A percentile compares a stretch with the other conserved stretches of the same genome.
Evolutionary conservation across 2,797 vertebrate genomes (phyloP).

Genomic region (Notolepis coatsorum): DNA sequence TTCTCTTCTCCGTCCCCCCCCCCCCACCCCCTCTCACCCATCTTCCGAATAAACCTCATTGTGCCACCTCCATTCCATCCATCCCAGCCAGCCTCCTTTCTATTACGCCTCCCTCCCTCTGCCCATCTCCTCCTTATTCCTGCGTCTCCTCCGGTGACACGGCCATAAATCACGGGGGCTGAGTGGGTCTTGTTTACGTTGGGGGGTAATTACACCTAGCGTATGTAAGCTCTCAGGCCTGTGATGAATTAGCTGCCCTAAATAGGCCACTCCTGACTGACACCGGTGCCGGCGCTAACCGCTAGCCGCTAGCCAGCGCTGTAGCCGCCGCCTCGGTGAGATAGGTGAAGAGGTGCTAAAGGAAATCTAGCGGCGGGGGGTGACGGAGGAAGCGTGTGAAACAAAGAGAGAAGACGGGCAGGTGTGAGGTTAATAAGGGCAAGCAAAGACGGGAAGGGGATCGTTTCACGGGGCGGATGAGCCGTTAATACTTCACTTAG

Average conservation of each 20-base stretch:
- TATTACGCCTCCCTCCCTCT: background rate
- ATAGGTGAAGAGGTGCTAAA: constrained; percentile 12
- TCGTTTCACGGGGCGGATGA: background rate
- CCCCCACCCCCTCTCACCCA: background rate
- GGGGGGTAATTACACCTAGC: constrained; percentile 78
- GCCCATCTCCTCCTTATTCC: constrained; percentile 47
- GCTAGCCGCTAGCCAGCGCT: constrained; percentile 20
- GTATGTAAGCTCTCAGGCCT: constrained; percentile 77
- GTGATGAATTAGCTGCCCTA: constrained; percentile 83
- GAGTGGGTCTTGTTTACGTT: constrained; percentile 77
- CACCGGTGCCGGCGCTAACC: constrained; percentile 60
- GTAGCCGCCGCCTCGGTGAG: constrained; percentile 19
- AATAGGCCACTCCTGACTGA: constrained; percentile 82
- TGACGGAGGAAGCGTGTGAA: background rate
- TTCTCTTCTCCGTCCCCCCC: constrained; percentile 35
- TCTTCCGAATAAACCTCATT: background rate
- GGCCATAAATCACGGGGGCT: constrained; percentile 77
- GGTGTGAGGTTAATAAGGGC: background rate
- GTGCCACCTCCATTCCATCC: constrained; percentile 10
- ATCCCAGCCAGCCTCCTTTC: background rate
- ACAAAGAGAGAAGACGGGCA: background rate
- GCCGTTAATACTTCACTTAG: background rate
- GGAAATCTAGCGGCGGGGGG: background rate
- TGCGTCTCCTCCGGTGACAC: constrained; percentile 62
- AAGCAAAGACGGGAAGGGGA: background rate